Evolutionary conservation across 2,888 invertebrate genomes (phyloP).

Genomic region (Endotricha flammealis): DNA sequence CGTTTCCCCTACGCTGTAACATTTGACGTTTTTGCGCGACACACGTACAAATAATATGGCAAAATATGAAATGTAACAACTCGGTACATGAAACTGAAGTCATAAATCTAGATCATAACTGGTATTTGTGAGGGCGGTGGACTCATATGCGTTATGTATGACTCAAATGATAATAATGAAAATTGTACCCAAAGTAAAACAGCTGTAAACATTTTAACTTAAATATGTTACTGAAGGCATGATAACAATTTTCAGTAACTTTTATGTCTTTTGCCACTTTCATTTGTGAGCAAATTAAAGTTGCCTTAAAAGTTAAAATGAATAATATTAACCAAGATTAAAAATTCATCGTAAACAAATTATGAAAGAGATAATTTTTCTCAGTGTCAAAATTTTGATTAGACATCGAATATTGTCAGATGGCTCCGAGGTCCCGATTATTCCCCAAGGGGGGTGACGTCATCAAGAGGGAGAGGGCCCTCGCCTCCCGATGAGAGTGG

Average conservation of each 20-base stretch:
- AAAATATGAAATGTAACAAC: conserved; percentile 57
- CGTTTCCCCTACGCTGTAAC: conserved; percentile 74
- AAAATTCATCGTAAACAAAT: conserved; percentile 4
- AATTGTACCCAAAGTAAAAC: neutral
- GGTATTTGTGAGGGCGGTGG: conserved; percentile 1
- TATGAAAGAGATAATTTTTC: conserved; percentile 11
- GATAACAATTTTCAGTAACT: no score
- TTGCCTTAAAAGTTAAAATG: no score
- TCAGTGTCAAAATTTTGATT: conserved; percentile 31
- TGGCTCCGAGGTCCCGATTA: conserved; percentile 24
- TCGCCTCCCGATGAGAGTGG: conserved; percentile 27
- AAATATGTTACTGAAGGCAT: no score
- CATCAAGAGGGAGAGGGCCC: conserved; percentile 29
- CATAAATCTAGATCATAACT: conserved; percentile 3
- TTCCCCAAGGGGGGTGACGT: conserved; percentile 39
- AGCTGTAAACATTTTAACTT: no score
- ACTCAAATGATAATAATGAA: neutral
- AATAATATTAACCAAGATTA: no score
- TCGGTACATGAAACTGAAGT: conserved; percentile 24
- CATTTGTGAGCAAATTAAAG: no score
- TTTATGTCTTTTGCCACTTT: no score
- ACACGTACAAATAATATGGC: conserved; percentile 66
- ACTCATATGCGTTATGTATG: neutral
- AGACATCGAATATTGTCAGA: conserved; percentile 33
- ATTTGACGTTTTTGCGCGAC: conserved; percentile 76